Percentiles rank a stretch among this genome's conserved stretches.
These are phyloP conservation scores for Physeter macrocephalus DNA, from an alignment of 2,113 vertebrate species.

Conservation along the genomic window DNA sequence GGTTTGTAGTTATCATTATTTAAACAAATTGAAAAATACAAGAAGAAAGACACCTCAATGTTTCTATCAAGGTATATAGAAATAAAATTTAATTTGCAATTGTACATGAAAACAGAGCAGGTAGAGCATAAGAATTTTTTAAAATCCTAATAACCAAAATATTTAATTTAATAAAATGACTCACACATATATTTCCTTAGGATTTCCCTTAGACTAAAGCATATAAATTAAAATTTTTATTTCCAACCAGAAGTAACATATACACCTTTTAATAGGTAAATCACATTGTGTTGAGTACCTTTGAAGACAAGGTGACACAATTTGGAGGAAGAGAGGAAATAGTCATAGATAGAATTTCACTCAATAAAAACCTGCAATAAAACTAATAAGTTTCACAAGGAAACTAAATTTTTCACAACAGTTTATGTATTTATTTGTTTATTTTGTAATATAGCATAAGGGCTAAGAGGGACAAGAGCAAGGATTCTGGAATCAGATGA, in stretches of 20 bases:
- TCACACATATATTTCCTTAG: neutral
- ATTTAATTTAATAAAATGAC: neutral
- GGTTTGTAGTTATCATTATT: neutral
- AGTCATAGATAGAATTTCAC: neutral
- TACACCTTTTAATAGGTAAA: neutral
- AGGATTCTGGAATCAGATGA: neutral
- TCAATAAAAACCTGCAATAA: neutral
- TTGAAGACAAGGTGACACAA: neutral
- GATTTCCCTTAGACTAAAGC: neutral
- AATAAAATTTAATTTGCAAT: neutral
- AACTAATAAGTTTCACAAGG: neutral
- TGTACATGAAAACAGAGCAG: neutral
- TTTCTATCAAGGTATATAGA: neutral
- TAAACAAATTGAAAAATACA: neutral
- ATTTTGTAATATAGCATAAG: neutral
- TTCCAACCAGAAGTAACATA: neutral
- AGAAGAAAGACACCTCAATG: neutral
- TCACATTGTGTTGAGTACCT: neutral
- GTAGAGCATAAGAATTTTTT: fast-evolving
- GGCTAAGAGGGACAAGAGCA: neutral
- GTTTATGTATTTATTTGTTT: neutral
- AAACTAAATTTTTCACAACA: neutral
- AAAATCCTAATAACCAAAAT: neutral
- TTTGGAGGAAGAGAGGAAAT: neutral
- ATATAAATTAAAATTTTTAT: neutral